Evolutionary conservation across 2,888 invertebrate species (phyloP), one percentile per base, ranked within the genome.

Genomic region (Meiosimyza decipiens): DNA sequence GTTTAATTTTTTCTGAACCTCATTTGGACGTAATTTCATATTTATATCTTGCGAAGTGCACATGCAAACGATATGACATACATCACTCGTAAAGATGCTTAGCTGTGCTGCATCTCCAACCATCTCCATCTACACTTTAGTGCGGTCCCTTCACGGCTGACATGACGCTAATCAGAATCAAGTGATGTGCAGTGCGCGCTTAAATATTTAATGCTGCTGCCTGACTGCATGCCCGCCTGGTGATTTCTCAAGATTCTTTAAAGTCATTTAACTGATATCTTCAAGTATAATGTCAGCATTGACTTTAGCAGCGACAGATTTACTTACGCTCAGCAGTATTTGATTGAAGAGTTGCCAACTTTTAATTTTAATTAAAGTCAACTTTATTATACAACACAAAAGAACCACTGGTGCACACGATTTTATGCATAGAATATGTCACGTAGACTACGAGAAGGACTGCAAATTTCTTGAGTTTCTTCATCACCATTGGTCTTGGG

Each of bases 81-180:
- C 22, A 68, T n/a, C 15, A 22, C 47, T 47, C 47, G 18, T 15
- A 51, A 60, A 13, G 18, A 54, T n/a, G n/a, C 18, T n/a, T 12
- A 40, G 11, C 12, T 47, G 16, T 55, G 7, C 6, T 22, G 15
- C 18, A 18, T n/a, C 28, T 13, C 40, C 12, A 49, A 47, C 9
- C 9, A 40, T 40, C 40, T 40, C 2, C 40, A 15, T 52, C 51
- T 16, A 65, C 65, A 65, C 28, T 18, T 64, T 18, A 7, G 13
- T 51, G 18, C 11, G 28, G n/a, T 33, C 71, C 49, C 76, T 76
- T 63, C 81, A 84, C 82, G 84, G 83, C 82, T 84, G 81, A 81
- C 84, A 83, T 82, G 85, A 79, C 82, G 80, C 85, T 84, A 84
- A 84, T 84, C 84, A 84, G 83, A 81, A 82, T 84, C 83, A 81